Evolutionary conservation across 2,888 invertebrate species (phyloP), one percentile per base, ranked within the genome.

Genomic region (Megamerina dolium): DNA sequence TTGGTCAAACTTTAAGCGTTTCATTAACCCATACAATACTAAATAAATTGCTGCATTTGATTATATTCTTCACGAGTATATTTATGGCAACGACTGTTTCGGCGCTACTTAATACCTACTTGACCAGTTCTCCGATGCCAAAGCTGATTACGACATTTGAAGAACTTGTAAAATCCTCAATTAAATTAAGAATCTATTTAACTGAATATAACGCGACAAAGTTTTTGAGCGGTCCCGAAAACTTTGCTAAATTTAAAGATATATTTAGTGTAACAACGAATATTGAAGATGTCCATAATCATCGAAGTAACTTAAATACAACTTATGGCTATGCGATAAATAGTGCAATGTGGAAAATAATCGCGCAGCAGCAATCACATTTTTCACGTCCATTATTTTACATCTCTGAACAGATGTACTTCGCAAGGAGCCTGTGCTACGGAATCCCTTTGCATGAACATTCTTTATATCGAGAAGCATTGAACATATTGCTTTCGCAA

Each of bases 1-100:
- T 45, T 31, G 45, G 45, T 2, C 45, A 45, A 26, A 19, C 41
- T 5, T 27, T 36, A 5, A 14, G 14, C 14, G 4, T 31, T 3
- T 14, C 12, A 3, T 3, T 21, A 10, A 19, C 37, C 5, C 18
- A 2, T 1, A 8, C 6, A 9, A 19, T 19, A 2, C 2, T 14
- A 10, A 37, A 19, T 16, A 34, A 35, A 14, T 37, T 37, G 4
- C 3, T 41, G 4, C 37, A 33, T 12, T n/a, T 32, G 3, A 13
- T 27, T 13, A 26, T 43, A 8, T 37, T 38, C 10, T 5, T 23
- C 8, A 8, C 23, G n/a, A 4, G 41, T 1, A 39, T 41, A 8
- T 33, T 41, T 12, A 16, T 41, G n/a, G 33, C 18, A 10, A 45
- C 37, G 3, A 20, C 29, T n/a, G 37, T 39, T n/a, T 14, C 23